Evolutionary conservation across 2,888 invertebrate species (phyloP), one percentile per base, ranked within the genome.

Genomic region (Drosophila greeni): DNA sequence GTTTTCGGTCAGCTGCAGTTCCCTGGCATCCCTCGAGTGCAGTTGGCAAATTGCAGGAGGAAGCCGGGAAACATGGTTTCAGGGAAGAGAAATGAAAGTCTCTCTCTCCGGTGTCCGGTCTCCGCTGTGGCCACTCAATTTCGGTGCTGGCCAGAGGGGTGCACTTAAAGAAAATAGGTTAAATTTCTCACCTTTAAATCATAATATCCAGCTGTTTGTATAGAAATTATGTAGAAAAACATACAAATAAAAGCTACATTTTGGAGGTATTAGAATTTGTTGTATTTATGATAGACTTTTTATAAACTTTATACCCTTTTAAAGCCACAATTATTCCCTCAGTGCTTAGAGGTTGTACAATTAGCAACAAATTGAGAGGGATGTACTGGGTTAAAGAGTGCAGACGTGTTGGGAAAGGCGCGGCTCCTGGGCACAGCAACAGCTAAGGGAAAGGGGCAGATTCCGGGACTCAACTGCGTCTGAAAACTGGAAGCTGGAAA

Each of bases 21-120:
- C 42, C 24, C 3, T 42, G 42, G 73, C 70, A 64, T 76, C 77
- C 77, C 76, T 55, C 45, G 76, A 64, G 79, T 69, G 78, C 70
- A 77, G 83, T 78, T 82, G 76, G 79, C 66, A 69, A 73, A 72
- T 66, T 76, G 62, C 60, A 56, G 59, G 58, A 66, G 52, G 65
- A 72, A 29, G 20, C 43, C 20, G 54, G 48, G 20, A 16, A 16
- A 49, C 64, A 29, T 29, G 40, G 64, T 39, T 43, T 24, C 33
- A 36, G 34, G 60, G 18, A 31, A 5, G 14, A 11, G 29, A 16
- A 34, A 40, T 34, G 18, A 29, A 11, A 42, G 31, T 43, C 54
- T 24, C 54, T 26, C 54, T 26, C 45, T 18, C 11, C 16, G 16
- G 18, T n/a, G 26, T 26, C n/a, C 9, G 18, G 33, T 26, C 56